Percentiles rank a stretch among this genome's conserved stretches.
phyloP scores from a whole-genome alignment of 1,140 invertebrate species.

The Drosophila equinoxialis region DNA sequence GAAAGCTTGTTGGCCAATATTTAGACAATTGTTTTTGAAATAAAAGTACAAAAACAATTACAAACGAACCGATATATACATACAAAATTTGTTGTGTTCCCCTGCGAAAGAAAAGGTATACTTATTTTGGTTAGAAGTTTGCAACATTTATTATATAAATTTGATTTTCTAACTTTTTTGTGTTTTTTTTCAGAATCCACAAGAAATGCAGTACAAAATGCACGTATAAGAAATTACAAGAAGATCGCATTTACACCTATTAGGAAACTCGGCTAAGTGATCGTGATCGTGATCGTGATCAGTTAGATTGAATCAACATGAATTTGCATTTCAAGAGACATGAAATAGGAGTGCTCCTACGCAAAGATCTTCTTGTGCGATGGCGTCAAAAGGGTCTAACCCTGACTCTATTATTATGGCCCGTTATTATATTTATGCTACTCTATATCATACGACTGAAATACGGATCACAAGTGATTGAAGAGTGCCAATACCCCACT shows the following conservation, averaged over 20 bases:
- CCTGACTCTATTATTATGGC: slow-evolving; percentile 65
- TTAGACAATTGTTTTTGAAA: too few relatives aligned
- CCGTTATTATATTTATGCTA: slow-evolving; percentile 71
- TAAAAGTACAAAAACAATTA: background rate
- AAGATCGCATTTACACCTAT: too few relatives aligned
- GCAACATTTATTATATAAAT: too few relatives aligned
- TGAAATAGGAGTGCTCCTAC: slow-evolving; percentile 74
- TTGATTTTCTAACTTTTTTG: too few relatives aligned
- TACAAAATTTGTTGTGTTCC: background rate
- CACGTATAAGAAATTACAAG: background rate
- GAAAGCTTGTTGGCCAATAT: too few relatives aligned
- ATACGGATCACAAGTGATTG: slow-evolving; percentile 64
- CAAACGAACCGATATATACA: too few relatives aligned
- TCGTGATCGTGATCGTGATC: background rate
- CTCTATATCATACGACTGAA: slow-evolving; percentile 77
- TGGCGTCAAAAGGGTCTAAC: slow-evolving; percentile 76
- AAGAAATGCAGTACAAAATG: slow-evolving; percentile 15
- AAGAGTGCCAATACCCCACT: slow-evolving; percentile 85
- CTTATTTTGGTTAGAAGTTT: too few relatives aligned
- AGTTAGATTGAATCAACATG: background rate
- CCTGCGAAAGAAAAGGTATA: too few relatives aligned
- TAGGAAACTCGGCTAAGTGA: too few relatives aligned
- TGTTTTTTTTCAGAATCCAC: background rate
- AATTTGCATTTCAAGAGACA: slow-evolving; percentile 57
- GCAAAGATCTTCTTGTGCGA: slow-evolving; percentile 76